Percentiles rank a stretch among this genome's conserved stretches.
phyloP scores from a whole-genome alignment of 2,797 vertebrate genomes.

The Liasis olivaceus region DNA sequence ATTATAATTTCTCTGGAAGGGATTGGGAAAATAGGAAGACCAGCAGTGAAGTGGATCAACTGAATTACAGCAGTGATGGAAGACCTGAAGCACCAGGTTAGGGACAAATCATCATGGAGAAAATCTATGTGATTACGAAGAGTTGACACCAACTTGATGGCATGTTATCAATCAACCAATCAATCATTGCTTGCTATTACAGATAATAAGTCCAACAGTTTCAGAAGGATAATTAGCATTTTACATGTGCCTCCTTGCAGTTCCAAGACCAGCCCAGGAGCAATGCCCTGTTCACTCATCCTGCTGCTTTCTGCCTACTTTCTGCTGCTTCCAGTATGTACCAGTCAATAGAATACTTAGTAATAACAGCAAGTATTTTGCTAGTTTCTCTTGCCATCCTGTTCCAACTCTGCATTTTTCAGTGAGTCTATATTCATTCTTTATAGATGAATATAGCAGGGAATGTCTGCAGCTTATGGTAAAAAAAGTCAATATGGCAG shows the following conservation, averaged over 20 bases:
- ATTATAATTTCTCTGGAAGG: too few species aligned
- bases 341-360: neutral
- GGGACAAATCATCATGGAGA: too few species aligned
- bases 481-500: too few species aligned
- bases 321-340: neutral
- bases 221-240: neutral
- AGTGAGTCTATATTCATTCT: neutral
- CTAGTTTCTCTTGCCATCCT: constrained; percentile 8
- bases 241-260: neutral
- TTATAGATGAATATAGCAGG: neutral
- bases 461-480: too few species aligned
- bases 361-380: constrained; percentile 9
- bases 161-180: neutral
- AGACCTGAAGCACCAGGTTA: neutral
- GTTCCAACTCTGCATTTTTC: neutral
- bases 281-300: neutral
- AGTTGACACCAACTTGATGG: too few species aligned
- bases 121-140: too few species aligned
- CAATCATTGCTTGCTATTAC: neutral
- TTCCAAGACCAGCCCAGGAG: neutral
- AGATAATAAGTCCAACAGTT: neutral
- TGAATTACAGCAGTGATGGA: too few species aligned
- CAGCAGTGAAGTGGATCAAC: too few species aligned
- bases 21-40: too few species aligned
- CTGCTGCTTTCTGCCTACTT: neutral